A percentile compares a stretch with the other conserved stretches of the same genome.
phyloP scores from a whole-genome alignment of 2,113 vertebrate genomes.

The Megaleporinus macrocephalus region DNA sequence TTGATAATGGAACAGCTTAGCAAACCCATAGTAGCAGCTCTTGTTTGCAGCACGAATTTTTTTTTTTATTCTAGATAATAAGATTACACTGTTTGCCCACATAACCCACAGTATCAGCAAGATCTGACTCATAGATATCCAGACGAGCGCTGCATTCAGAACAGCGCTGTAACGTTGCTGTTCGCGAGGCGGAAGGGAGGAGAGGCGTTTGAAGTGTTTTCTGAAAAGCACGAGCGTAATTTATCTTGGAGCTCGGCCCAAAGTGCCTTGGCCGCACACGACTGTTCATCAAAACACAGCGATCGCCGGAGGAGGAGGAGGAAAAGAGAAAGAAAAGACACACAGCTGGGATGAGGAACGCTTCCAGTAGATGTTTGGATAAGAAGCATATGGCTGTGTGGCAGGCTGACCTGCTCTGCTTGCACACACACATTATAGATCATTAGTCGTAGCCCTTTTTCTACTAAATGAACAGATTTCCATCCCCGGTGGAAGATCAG shows the following conservation, averaged over 20 bases:
- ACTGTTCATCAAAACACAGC: slow-evolving; percentile 8
- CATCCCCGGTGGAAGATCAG: no score
- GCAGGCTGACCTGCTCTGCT: neutral
- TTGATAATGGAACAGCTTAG: no score
- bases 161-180: neutral
- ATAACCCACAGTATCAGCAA: neutral
- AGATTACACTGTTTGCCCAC: neutral
- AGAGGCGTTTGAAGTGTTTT: slow-evolving; percentile 7
- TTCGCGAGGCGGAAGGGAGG: neutral
- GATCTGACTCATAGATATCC: neutral
- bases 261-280: neutral
- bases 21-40: neutral
- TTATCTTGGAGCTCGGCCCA: slow-evolving; percentile 30
- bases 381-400: neutral
- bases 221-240: slow-evolving; percentile 5
- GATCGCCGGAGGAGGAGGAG: neutral
- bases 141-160: neutral
- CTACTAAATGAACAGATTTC: no score
- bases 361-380: neutral
- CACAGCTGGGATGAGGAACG: slow-evolving; percentile 58
- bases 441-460: no score
- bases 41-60: neutral
- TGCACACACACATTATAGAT: no score
- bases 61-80: slow-evolving; percentile 23
- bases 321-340: neutral